Evolutionary conservation across 1,140 invertebrate species (phyloP).

Genomic region (Diorhabda sublineata): DNA sequence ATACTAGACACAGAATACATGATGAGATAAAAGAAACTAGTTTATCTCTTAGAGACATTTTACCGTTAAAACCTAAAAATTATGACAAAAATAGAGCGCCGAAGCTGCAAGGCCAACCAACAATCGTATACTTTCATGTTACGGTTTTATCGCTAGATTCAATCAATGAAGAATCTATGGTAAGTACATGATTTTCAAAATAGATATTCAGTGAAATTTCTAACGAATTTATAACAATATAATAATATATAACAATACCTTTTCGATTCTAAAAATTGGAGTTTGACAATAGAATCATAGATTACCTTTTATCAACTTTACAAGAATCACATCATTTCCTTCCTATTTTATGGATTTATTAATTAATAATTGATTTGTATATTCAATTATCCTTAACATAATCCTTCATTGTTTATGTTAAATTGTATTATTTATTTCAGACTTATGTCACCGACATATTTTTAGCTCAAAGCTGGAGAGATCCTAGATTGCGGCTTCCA

Average conservation of each 20-base stretch:
- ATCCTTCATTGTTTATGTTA: too few species aligned
- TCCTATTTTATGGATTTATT: too few species aligned
- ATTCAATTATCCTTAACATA: too few species aligned
- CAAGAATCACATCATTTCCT: too few species aligned
- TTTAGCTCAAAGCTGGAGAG: slow-evolving; percentile 86
- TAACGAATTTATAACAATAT: too few species aligned
- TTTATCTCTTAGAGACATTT: slow-evolving; percentile 73
- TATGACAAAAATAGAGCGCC: slow-evolving; percentile 89
- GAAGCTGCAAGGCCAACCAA: slow-evolving; percentile 77
- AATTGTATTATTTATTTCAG: slow-evolving; percentile 49
- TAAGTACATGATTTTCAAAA: slow-evolving; percentile 44
- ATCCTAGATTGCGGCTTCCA: slow-evolving; percentile 76
- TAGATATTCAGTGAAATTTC: too few species aligned
- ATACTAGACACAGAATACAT: slow-evolving; percentile 24
- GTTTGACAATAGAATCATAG: too few species aligned
- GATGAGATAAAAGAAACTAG: slow-evolving; percentile 54
- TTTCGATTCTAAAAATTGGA: too few species aligned
- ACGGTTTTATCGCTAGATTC: slow-evolving; percentile 83
- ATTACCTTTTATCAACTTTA: too few species aligned
- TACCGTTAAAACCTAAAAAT: slow-evolving; percentile 76
- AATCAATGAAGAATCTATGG: slow-evolving; percentile 91
- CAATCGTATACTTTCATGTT: slow-evolving; percentile 83
- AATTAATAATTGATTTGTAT: too few species aligned
- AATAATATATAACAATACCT: too few species aligned
- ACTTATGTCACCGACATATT: slow-evolving; percentile 91